Evolutionary conservation across 92 coral and sea anemone genomes (phyloP), one percentile per base, ranked within the genome.

Genomic region (Palythoa grandis): DNA sequence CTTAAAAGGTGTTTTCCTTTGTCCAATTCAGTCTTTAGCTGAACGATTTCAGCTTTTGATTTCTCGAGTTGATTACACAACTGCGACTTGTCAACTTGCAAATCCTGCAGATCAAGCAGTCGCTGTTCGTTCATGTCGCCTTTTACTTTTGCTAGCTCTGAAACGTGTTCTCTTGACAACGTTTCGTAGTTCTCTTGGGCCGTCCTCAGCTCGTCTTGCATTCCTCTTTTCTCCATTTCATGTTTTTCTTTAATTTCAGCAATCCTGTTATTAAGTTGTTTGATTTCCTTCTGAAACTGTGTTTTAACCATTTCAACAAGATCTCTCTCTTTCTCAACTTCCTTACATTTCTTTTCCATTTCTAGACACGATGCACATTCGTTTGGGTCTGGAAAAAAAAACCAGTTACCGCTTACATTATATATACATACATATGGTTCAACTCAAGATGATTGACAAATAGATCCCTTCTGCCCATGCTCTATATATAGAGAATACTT

Each of bases 101-200:
- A 78, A 47, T 78, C 79, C 67, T 92, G 93, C 53, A 92, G 53
- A 22, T 85, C 94, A 15, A 50, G 20, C 29, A 43, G 52, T 13
- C 91, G 93, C 50, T 86, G 94, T 29, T 88, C 94, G 1, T 84
- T 88, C 89, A 88, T 89, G 75, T 76, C 91, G 10, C 70, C 65
- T 52, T 77, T 56, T 37, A 84, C 57, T 25, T 85, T 91, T 43
- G 79, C 83, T 19, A 92, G 12, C 75, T 92, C 95, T 47, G 74
- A 52, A 57, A 87, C 94, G 22, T 85, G 82, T 4, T 92, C 90
- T 54, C 67, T 48, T n/a, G 72, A 47, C 54, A 88, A 65, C 7
- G 75, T 77, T 61, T 90, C 93, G 16, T 71, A 86, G 60, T 78
- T 85, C 13, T 88, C 93, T 60, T 82, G 74, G 73, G 82, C 82